Evolutionary conservation across 2,888 invertebrate species (phyloP), one percentile per base, ranked within the genome.

Genomic region (Cephus runcator): DNA sequence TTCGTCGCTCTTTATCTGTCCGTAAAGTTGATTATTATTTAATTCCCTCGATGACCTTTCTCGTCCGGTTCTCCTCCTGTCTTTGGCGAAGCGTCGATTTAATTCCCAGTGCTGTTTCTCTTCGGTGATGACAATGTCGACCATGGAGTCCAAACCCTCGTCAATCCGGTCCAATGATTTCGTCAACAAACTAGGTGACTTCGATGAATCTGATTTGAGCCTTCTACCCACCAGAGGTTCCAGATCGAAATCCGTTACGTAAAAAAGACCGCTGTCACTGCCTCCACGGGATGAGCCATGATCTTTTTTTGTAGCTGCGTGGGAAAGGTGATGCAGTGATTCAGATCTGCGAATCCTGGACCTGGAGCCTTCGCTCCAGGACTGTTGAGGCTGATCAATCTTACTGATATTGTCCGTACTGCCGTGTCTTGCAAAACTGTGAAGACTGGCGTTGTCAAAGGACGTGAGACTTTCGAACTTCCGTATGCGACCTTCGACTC

Each of bases 111-210:
- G 78, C 15, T 80, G 69, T 40, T 93, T 93, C 79, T 94, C 93
- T 9, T 93, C 92, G n/a, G 94, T 93, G 81, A 95, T 93, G 0
- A 96, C 94, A 69, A 96, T 95, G 85, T 95, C 94, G 0, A 95
- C 94, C 93, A 96, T 94, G 0, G 95, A 93, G 86, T 95, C 94
- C 34, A 96, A 89, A 31, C 96, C 94, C 88, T 94, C 94, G 87
- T 96, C 96, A 71, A 97, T 95, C 79, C 96, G 93, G 83, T 97
- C 96, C 75, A 97, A 91, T 83, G 96, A 97, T 91, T 96, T 97
- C 0, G 96, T 95, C 73, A 95, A 89, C 76, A 86, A 79, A 75
- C 80, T 86, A 0, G 87, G 86, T 23, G 87, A 84, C 68, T 85
- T 85, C 6, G 86, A 82, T 12, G 82, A 81, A 1, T 86, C 87